Evolutionary conservation across 1,140 invertebrate species (phyloP), one percentile per base, ranked within the genome.

Genomic region (Campoletis sonorensis): DNA sequence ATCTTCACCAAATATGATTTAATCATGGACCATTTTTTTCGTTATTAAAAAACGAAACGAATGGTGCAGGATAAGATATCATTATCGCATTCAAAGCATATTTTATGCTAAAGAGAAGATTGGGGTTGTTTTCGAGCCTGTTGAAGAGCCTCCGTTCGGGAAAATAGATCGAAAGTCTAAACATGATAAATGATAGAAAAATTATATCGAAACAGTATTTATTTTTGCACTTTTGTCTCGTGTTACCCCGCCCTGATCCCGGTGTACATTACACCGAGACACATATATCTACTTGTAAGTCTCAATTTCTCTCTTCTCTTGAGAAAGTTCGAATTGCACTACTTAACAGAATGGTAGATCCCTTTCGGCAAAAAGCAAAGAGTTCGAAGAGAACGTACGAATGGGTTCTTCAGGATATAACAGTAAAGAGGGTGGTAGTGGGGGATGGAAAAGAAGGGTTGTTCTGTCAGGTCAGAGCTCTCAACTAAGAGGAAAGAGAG

Each of bases 361-460:
- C 40, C 64, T 68, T 68, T 68, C 26, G 64, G 23, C 21, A 68
- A 30, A 15, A 68, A 30, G 64, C 64, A 45, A 45, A 45, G 21
- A 26, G 54, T 23, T n/a, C 54, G 54, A 58, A 23, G 54, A 10
- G 54, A 10, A 21, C 40, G 13, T 10, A 45, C 40, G 40, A 45
- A 45, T 0, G 40, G 11, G 40, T 45, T 45, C 40, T 45, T 45
- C 40, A 45, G 54, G 54, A 58, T n/a, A 23, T 58, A 58, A 58
- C 54, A 10, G 16, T n/a, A n/a, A 58, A 58, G 21, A 58, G 54
- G 5, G 18, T n/a, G 18, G 51, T 7, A 16, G 51, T n/a, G 21
- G 18, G 21, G 8, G 18, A n/a, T 2, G 18, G 54, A 4, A 5
- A 58, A n/a, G 21, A 58, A n/a, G 11, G 54, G 54, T 58, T 58